Evolutionary conservation across 2,797 vertebrate genomes (phyloP), one percentile per base, ranked within the genome.

Genomic region (Taenioides sp.): DNA sequence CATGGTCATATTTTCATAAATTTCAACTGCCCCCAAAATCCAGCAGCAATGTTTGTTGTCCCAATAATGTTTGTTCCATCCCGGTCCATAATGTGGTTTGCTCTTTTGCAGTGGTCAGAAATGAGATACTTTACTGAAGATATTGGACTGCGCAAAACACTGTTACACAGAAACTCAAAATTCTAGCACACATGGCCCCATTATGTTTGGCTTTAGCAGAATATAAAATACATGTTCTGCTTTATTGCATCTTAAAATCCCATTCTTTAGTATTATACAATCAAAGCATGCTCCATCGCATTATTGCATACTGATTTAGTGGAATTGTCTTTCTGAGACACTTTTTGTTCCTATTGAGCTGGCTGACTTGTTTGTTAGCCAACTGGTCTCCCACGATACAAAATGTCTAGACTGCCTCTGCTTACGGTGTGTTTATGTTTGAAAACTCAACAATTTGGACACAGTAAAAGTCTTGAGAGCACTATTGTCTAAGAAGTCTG

Each of bases 331-430:
- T 47, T 47, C 16, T 47, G 14, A 47, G 43, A 47, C 6, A 47
- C 50, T 54, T 54, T 54, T 54, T n/a, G 20, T 47, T 47, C 43
- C 43, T 16, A 47, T 54, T n/a, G 20, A 54, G 52, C 20, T 22
- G 52, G n/a, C 7, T n/a, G n/a, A n/a, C 7, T 22, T 54, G 43
- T 54, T 54, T 54, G 55, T 27, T 58, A 4, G 4, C 3, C 1
- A 23, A 12, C 23, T 20, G 23, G 5, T 58, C 23, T 58, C 23
- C 55, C 55, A 23, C 25, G 55, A 27, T 58, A 23, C 22, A 25
- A 57, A 58, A 58, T 25, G 55, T 58, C 55, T 25, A 58, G 55
- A 58, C 55, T 25, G 23, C 20, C 20, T 58, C 55, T 58, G 55
- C 23, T 25, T 25, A 58, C 1, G 11, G 23, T 58, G 55, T 25